Percentiles rank a stretch among this genome's conserved stretches.
These are phyloP conservation scores for Strigamia maritima DNA, from an alignment of 2,888 invertebrate genomes.

Conservation along the genomic window DNA sequence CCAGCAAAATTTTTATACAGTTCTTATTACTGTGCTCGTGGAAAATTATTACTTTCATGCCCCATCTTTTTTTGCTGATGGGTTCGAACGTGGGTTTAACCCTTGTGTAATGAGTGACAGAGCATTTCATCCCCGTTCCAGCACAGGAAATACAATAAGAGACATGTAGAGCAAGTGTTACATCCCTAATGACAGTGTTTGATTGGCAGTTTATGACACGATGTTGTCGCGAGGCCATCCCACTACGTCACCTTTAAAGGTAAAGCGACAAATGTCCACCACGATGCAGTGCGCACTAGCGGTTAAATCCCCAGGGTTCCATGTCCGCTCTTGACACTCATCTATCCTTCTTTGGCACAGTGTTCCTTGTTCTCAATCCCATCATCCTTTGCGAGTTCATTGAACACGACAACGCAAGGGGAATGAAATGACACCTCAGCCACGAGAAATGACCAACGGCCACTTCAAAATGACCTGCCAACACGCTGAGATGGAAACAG, in stretches of 20 bases:
- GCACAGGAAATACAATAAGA: not conserved
- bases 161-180: not conserved
- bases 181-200: not conserved
- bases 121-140: not conserved
- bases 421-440: conserved; percentile 28
- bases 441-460: conserved; percentile 32
- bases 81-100: not conserved
- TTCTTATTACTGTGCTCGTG: no score
- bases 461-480: conserved; percentile 27
- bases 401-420: conserved; percentile 22
- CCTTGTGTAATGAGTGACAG: not conserved
- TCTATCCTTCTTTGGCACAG: conserved; percentile 22
- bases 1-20: no score
- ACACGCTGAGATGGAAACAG: not conserved
- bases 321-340: conserved; percentile 30
- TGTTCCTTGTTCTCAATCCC: conserved; percentile 34
- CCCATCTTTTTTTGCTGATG: not conserved
- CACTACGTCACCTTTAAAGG: not conserved
- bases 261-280: conserved; percentile 14
- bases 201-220: conserved; percentile 27
- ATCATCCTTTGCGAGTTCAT: conserved; percentile 31
- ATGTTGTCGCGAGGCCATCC: not conserved
- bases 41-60: not conserved
- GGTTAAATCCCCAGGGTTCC: conserved; percentile 28
- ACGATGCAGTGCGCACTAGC: not conserved